phyloP scores from a whole-genome alignment of 2,113 vertebrate genomes.

The Apus apus region DNA sequence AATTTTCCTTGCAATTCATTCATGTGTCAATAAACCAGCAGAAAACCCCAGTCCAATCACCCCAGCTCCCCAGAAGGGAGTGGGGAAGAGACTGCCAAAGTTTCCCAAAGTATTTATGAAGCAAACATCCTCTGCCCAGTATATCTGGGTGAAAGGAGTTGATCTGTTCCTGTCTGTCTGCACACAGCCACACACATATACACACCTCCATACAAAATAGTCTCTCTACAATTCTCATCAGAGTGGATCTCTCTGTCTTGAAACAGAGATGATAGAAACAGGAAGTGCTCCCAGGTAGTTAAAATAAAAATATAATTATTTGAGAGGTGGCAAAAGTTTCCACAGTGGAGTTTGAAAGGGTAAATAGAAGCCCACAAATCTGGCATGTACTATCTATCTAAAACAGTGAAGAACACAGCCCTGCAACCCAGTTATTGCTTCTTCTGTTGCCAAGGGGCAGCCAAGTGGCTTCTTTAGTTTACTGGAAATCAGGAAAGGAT shows the following conservation, averaged over 20 bases:
- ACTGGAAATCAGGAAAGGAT: neutral
- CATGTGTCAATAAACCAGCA: neutral
- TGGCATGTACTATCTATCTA: neutral
- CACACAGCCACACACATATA: neutral
- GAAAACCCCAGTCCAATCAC: neutral
- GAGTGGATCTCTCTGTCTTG: accelerated
- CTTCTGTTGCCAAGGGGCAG: neutral
- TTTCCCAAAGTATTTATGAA: neutral
- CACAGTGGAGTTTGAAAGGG: neutral
- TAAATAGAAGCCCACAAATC: neutral
- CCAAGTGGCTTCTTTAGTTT: neutral
- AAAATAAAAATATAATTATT: neutral
- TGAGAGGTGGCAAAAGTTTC: neutral
- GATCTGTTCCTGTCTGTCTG: neutral
- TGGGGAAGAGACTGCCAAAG: neutral
- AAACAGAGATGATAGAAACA: neutral
- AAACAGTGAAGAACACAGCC: neutral
- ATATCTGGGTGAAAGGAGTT: neutral
- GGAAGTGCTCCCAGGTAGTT: neutral
- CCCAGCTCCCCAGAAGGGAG: neutral
- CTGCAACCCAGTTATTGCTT: neutral
- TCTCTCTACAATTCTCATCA: neutral
- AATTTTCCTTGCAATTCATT: neutral
- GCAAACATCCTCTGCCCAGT: neutral
- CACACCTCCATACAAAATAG: neutral